Evolutionary conservation across 2,888 invertebrate species (phyloP), one percentile per base, ranked within the genome.

Genomic region (Branchellion lobata): DNA sequence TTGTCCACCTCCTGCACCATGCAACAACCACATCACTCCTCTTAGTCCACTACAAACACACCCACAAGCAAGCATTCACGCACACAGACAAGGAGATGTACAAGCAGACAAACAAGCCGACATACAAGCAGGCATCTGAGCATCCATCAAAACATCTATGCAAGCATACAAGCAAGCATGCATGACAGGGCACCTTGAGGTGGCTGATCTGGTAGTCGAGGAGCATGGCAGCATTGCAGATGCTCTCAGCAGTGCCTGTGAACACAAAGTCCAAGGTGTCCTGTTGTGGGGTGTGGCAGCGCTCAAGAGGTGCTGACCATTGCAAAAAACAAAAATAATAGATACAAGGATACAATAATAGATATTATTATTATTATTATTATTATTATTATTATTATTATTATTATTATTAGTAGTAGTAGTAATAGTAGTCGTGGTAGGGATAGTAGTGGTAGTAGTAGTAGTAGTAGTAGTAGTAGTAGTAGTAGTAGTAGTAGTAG

Each of bases 161-260:
- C n/a, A n/a, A n/a, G n/a, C n/a, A n/a, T n/a, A n/a, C n/a, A n/a
- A n/a, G n/a, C n/a, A n/a, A n/a, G n/a, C n/a, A n/a, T n/a, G n/a
- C n/a, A n/a, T n/a, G n/a, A n/a, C n/a, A n/a, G 14, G 40, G 21
- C 29, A 95, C 96, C 91, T 94, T 94, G 85, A 98, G 91, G 88
- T 96, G 96, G 85, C 93, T 93, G 86, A 98, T 91, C 89, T 98
- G 96, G 90, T 96, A 98, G 88, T 98, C 95, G 85, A 98, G 91
- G 82, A 98, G 91, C 87, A 98, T 93, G 82, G 86, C 86, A 78
- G 89, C 89, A 91, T 95, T 96, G 85, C 92, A 92, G 90, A 96
- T 96, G 90, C 93, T 95, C 90, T 97, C 97, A 83, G 94, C 91
- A 79, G 97, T 97, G 87, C 98, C 97, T 83, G 97, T 96, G 90